phyloP scores from a whole-genome alignment of 2,797 vertebrate genomes.

The Tadarida brasiliensis region DNA sequence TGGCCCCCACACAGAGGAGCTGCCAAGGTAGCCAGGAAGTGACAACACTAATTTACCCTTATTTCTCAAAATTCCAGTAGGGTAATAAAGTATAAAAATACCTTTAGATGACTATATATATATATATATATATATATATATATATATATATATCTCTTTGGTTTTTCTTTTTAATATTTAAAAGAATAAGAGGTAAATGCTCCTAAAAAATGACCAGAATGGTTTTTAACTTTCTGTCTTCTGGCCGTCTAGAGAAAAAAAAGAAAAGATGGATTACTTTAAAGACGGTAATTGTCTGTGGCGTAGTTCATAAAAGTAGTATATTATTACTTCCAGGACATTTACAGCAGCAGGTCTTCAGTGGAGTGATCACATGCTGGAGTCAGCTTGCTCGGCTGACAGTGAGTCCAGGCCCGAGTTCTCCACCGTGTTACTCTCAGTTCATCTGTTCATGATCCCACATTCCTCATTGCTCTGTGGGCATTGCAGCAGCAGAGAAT shows the following conservation, averaged over 20 bases:
- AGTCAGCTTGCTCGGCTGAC: neutral
- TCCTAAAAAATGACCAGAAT: neutral
- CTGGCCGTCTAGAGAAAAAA: neutral
- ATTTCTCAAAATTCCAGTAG: neutral
- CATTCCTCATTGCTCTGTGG: neutral
- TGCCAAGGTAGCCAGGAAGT: neutral
- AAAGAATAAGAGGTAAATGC: neutral
- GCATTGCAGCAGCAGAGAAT: neutral
- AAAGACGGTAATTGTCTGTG: neutral
- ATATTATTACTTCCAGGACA: too few relatives aligned
- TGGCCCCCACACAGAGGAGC: neutral
- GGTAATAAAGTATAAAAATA: neutral
- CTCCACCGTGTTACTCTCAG: neutral
- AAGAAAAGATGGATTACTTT: neutral
- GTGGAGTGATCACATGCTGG: neutral
- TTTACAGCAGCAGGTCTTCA: neutral
- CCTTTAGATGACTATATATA: neutral
- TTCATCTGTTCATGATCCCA: neutral
- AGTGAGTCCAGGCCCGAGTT: neutral
- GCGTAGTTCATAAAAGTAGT: neutral
- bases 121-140: neutral
- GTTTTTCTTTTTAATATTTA: neutral
- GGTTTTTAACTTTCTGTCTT: constrained; percentile 44
- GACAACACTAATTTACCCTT: neutral
- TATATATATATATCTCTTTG: neutral